Conservation (phyloP, 2,113 vertebrate genomes). For the Megaceryle maxima region DNA sequence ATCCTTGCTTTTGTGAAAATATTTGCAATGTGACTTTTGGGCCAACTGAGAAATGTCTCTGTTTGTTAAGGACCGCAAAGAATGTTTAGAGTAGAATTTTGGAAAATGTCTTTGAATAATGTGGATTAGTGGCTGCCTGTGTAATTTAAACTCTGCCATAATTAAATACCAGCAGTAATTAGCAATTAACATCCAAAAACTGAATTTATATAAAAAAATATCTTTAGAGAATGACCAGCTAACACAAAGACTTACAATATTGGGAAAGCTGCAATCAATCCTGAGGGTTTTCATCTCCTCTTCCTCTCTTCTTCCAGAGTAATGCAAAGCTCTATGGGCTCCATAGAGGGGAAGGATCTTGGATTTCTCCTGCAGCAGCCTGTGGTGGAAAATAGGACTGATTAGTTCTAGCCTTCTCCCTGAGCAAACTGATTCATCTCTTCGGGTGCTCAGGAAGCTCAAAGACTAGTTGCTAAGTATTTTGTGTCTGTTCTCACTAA, state of each 20-base stretch:
- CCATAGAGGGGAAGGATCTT: neutral
- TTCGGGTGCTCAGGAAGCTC: neutral
- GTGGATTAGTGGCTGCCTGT: neutral
- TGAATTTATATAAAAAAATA: neutral
- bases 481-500: neutral
- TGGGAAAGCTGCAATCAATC: neutral
- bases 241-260: neutral
- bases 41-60: slow-evolving; percentile 13
- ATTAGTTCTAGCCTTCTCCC: neutral
- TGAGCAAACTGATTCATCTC: neutral
- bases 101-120: neutral
- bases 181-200: neutral
- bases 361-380: neutral
- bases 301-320: neutral
- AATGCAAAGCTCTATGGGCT: neutral
- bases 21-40: slow-evolving; percentile 46
- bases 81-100: slow-evolving; percentile 26
- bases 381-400: neutral
- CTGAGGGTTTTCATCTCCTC: neutral
- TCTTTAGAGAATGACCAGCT: neutral
- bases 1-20: slow-evolving; percentile 63
- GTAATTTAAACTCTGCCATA: neutral
- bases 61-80: slow-evolving; percentile 48
- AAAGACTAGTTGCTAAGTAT: neutral
- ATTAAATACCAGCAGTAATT: slow-evolving; percentile 28